phyloP scores from a whole-genome alignment of 2,888 invertebrate species.

The Xylota sylvarum region DNA sequence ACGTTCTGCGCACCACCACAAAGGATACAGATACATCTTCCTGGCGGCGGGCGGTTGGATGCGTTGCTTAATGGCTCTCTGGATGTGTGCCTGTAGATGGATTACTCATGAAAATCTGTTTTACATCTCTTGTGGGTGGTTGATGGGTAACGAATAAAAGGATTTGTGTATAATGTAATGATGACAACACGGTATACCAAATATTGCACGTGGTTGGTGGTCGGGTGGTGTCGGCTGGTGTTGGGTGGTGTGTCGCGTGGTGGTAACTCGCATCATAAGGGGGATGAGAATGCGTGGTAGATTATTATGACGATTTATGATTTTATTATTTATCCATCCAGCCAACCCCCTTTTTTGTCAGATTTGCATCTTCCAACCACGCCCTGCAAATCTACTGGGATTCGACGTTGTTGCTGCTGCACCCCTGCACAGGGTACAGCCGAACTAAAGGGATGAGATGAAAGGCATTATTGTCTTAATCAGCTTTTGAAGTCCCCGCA shows the following conservation, averaged over 20 bases:
- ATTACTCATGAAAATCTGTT: constrained; percentile 56
- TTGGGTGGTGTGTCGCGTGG: too few relatives aligned
- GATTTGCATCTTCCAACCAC: constrained; percentile 17
- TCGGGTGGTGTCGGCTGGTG: background rate
- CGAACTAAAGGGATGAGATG: background rate
- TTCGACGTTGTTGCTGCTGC: background rate
- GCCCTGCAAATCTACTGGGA: constrained; percentile 29
- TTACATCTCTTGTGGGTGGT: constrained; percentile 33
- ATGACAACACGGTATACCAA: constrained; percentile 20
- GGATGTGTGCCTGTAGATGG: constrained; percentile 43
- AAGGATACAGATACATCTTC: constrained; percentile 22
- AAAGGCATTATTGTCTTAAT: constrained; percentile 40
- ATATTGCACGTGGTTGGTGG: constrained; percentile 23
- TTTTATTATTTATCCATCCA: constrained; percentile 20
- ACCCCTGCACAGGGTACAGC: constrained; percentile 5
- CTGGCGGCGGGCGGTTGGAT: background rate
- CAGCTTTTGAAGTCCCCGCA: constrained; percentile 28
- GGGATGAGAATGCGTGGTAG: constrained; percentile 1
- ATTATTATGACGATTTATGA: constrained; percentile 51
- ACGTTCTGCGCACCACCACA: background rate
- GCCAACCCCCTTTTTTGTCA: background rate
- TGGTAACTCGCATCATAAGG: constrained; percentile 1
- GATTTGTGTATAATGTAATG: constrained; percentile 13
- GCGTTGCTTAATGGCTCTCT: constrained; percentile 18
- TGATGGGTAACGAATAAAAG: constrained; percentile 13